Percentiles rank a stretch among this genome's conserved stretches.
Conservation (phyloP, 2,888 invertebrate genomes). For the Agrochola circellaris region DNA sequence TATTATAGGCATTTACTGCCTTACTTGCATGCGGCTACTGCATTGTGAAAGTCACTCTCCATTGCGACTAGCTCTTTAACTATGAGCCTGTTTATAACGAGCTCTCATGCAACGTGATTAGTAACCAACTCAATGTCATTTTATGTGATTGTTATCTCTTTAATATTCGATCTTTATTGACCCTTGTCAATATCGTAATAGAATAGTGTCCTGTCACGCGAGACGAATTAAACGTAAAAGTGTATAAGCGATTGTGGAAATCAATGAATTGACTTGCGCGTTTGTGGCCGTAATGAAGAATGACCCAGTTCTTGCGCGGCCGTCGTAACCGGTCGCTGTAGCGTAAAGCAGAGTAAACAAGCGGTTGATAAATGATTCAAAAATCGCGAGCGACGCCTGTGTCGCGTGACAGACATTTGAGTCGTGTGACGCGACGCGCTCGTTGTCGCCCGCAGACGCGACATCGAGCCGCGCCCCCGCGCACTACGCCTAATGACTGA, state of each 20-base stretch:
- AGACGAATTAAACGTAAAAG: conserved; percentile 61
- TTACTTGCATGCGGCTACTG: conserved; percentile 44
- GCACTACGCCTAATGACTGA: conserved; percentile 62
- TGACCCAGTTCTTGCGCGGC: conserved; percentile 72
- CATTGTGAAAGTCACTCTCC: conserved; percentile 61
- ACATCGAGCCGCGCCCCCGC: conserved; percentile 47
- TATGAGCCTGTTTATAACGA: conserved; percentile 46
- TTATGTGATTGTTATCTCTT: conserved; percentile 63
- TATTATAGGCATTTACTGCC: conserved; percentile 46
- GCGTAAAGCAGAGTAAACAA: conserved; percentile 75
- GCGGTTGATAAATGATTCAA: conserved; percentile 79
- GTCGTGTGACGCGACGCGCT: conserved; percentile 57
- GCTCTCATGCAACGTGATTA: conserved; percentile 51
- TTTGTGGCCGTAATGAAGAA: conserved; percentile 71
- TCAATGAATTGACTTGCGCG: conserved; percentile 72
- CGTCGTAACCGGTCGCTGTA: conserved; percentile 69
- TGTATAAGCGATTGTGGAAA: conserved; percentile 53
- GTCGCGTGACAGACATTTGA: conserved; percentile 62
- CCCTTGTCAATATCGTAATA: conserved; percentile 70
- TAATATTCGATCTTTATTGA: conserved; percentile 69
- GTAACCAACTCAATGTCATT: conserved; percentile 53
- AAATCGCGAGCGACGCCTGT: conserved; percentile 72
- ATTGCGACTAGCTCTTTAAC: conserved; percentile 40
- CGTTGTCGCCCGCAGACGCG: conserved; percentile 64
- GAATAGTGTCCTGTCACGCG: conserved; percentile 70